Conservation (phyloP, 1,140 invertebrate genomes). For the Nilaparvata lugens region DNA sequence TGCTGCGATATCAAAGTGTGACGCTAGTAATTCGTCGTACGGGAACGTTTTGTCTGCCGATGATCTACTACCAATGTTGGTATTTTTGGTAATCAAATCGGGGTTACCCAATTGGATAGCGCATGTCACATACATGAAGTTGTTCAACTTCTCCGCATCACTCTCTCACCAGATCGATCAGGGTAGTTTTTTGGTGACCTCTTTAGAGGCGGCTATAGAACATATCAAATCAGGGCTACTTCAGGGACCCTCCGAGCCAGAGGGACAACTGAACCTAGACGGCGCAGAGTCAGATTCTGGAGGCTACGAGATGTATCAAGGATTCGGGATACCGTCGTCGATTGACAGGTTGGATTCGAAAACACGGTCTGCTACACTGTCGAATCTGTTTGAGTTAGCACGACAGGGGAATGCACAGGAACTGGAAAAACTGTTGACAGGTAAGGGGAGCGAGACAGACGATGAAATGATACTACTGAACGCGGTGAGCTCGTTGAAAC, state of each 20-base stretch:
- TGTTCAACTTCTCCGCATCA: conserved; percentile 59
- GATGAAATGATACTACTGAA: conserved; percentile 1
- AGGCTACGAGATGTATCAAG: conserved; percentile 8
- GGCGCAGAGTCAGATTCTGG: conserved; percentile 14
- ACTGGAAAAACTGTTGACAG: conserved; percentile 38
- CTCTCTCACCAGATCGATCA: conserved; percentile 53
- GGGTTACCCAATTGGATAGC: conserved; percentile 73
- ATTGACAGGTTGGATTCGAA: no score
- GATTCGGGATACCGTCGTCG: neutral
- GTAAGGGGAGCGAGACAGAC: neutral
- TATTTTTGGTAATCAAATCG: conserved; percentile 71
- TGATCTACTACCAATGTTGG: conserved; percentile 67
- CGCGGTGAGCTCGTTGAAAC: conserved; percentile 15
- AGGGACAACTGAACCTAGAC: conserved; percentile 41
- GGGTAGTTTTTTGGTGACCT: conserved; percentile 63
- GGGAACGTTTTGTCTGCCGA: conserved; percentile 52
- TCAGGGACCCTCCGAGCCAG: conserved; percentile 40
- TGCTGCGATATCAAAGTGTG: conserved; percentile 43
- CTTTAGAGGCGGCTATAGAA: conserved; percentile 71
- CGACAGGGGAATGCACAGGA: conserved; percentile 42
- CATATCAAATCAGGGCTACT: conserved; percentile 59
- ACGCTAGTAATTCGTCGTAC: conserved; percentile 27
- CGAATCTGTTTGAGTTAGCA: conserved; percentile 45
- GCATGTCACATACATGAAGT: conserved; percentile 65
- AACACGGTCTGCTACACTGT: conserved; percentile 23